phyloP scores from a whole-genome alignment of 2,888 invertebrate genomes.

The Conomelus anceps region DNA sequence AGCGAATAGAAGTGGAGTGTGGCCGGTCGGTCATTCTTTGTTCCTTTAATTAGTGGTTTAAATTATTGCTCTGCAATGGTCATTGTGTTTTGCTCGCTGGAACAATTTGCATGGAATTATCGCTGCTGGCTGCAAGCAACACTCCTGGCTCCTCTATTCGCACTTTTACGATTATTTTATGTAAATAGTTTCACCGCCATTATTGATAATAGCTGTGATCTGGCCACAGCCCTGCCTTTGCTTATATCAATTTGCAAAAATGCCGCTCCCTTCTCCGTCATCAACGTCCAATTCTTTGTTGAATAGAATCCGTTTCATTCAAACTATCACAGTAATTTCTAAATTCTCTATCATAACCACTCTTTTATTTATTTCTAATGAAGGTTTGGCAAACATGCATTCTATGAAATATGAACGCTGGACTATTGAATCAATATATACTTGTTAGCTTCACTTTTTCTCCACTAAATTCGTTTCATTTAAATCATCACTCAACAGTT shows the following conservation, averaged over 20 bases:
- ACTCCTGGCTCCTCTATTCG: neutral
- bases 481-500: too few relatives aligned
- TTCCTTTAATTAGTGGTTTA: neutral
- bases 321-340: neutral
- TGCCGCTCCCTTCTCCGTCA: neutral
- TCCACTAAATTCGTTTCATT: too few relatives aligned
- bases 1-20: neutral
- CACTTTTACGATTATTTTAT: constrained; percentile 9
- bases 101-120: neutral
- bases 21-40: neutral
- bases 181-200: neutral
- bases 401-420: too few relatives aligned
- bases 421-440: too few relatives aligned
- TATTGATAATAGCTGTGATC: neutral
- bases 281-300: neutral
- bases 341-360: too few relatives aligned
- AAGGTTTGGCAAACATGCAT: too few relatives aligned
- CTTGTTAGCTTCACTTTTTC: too few relatives aligned
- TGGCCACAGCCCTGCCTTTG: neutral
- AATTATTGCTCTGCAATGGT: neutral
- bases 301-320: neutral
- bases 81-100: neutral
- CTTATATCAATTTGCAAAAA: neutral
- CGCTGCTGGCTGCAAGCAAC: neutral
- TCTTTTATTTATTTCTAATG: too few relatives aligned